phyloP scores from a whole-genome alignment of 2,888 invertebrate genomes.

The Aricia artaxerxes region DNA sequence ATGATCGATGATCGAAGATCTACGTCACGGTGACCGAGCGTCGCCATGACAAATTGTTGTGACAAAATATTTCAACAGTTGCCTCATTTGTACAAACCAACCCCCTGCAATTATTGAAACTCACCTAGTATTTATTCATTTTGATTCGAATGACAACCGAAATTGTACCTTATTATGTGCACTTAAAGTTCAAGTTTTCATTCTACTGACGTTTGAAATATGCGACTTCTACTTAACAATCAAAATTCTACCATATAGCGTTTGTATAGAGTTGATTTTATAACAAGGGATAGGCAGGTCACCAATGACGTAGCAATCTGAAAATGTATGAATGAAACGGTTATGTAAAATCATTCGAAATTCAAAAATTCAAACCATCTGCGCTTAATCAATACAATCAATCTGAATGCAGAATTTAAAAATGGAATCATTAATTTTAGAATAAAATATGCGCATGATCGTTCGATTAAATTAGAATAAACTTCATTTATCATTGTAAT shows the following conservation, averaged over 20 bases:
- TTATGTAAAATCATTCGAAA: conserved; percentile 44
- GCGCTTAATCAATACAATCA: conserved; percentile 29
- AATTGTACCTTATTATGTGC: conserved; percentile 32
- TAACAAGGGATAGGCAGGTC: conserved; percentile 43
- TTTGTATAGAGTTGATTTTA: conserved; percentile 8
- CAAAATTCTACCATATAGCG: conserved; percentile 33
- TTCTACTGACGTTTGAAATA: conserved; percentile 8
- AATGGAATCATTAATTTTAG: conserved; percentile 20
- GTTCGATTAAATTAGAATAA: not conserved
- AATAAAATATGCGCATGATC: conserved; percentile 9
- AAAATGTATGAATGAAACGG: conserved; percentile 57
- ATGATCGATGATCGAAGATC: conserved; percentile 66
- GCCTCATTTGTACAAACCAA: conserved; percentile 58
- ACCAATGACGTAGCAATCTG: conserved; percentile 64
- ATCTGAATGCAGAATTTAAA: conserved; percentile 25
- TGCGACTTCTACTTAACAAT: conserved; percentile 21
- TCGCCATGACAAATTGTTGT: conserved; percentile 77
- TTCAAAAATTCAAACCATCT: conserved; percentile 41
- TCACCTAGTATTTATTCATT: conserved; percentile 42
- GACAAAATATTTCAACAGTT: conserved; percentile 81
- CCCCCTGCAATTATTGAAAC: conserved; percentile 54
- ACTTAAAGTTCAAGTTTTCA: conserved; percentile 1
- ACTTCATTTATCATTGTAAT: not conserved
- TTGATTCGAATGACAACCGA: not conserved
- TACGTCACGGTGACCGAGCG: conserved; percentile 73